These are phyloP conservation scores for Sebastes melanostomus DNA, from an alignment of 2,797 vertebrate genomes.

Conservation along the genomic window DNA sequence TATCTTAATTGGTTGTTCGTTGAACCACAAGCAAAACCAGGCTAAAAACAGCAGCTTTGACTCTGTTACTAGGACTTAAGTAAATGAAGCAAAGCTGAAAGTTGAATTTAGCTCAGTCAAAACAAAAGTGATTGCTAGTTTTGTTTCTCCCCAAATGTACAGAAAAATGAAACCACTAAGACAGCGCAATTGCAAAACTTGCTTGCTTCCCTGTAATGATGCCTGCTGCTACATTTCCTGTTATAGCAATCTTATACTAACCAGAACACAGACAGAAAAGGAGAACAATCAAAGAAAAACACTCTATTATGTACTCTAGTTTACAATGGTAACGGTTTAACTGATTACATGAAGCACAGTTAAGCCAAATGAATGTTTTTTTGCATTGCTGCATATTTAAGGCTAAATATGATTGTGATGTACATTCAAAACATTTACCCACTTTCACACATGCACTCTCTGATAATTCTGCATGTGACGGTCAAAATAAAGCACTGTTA, in stretches of 20 bases:
- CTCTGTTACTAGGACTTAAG: not conserved
- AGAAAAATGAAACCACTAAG: not conserved
- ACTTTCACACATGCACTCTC: not conserved
- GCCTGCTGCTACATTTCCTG: constrained; percentile 1
- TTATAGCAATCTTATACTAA: not conserved
- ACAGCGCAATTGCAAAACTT: not conserved
- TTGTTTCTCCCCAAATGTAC: not conserved
- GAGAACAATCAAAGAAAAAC: not conserved
- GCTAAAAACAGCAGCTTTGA: not conserved
- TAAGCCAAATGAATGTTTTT: not conserved
- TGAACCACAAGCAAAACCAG: not conserved
- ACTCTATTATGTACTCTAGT: not conserved
- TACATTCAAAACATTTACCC: not conserved
- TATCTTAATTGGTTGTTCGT: too few species aligned
- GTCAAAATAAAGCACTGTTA: constrained; percentile 43
- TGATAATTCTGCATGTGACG: not conserved
- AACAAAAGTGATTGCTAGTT: not conserved
- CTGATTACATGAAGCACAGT: not conserved
- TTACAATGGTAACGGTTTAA: not conserved
- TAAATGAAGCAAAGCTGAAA: not conserved
- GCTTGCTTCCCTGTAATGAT: not conserved
- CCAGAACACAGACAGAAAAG: not conserved
- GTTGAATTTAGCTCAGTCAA: not conserved
- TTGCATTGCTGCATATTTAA: not conserved
- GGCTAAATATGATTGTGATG: not conserved